These are phyloP conservation scores for Stichodactyla helianthus DNA, from an alignment of 64 coral and sea anemone genomes.

Conservation along the genomic window DNA sequence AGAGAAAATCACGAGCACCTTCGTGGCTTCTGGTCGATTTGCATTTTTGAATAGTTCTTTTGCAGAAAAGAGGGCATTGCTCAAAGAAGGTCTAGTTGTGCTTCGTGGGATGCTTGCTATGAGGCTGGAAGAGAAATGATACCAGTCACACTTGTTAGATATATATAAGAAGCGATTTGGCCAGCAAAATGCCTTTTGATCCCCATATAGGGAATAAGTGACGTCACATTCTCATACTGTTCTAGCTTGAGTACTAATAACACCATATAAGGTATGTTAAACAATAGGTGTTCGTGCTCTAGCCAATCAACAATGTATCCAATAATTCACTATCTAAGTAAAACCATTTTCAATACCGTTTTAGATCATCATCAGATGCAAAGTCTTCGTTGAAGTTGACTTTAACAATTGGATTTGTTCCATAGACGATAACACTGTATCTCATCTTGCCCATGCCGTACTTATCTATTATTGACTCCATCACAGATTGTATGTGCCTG, in stretches of 20 bases:
- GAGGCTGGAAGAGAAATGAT: not conserved
- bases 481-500: conserved; percentile 54
- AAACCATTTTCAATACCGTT: not conserved
- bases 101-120: not conserved
- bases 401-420: conserved; percentile 33
- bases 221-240: no score
- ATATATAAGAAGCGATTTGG: no score
- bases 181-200: no score
- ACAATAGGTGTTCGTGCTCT: no score
- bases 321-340: no score
- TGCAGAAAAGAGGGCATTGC: conserved; percentile 33
- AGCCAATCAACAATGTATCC: no score
- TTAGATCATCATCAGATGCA: conserved; percentile 27
- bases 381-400: conserved; percentile 54
- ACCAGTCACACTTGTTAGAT: no score
- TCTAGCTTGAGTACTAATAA: no score
- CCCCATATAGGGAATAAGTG: no score
- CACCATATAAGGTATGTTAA: no score
- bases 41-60: conserved; percentile 1
- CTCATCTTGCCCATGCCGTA: conserved; percentile 68
- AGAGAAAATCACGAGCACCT: conserved; percentile 70
- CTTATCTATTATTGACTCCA: conserved; percentile 59
- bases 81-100: conserved; percentile 29
- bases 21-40: conserved; percentile 38
- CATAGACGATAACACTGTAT: conserved; percentile 62